Evolutionary conservation across 2,888 invertebrate genomes (phyloP).

Genomic region (Stenotaenia linearis): DNA sequence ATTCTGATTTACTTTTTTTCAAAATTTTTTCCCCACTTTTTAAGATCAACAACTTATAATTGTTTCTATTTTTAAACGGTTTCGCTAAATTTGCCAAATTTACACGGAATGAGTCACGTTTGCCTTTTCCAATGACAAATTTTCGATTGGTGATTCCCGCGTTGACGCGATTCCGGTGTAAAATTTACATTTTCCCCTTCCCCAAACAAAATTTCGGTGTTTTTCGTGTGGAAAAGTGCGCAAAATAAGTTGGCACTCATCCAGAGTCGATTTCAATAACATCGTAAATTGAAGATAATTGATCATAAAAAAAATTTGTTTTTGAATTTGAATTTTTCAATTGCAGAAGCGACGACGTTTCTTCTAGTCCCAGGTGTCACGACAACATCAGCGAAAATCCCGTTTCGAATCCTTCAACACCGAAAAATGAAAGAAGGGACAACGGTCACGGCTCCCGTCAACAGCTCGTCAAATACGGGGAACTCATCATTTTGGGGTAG

Average conservation of each 20-base stretch:
- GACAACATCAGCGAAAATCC: background rate
- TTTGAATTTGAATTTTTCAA: background rate
- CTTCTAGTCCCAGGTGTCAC: background rate
- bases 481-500: slow-evolving; percentile 89
- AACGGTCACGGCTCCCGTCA: slow-evolving; percentile 24
- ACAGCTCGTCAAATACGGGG: slow-evolving; percentile 70
- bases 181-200: too few relatives aligned
- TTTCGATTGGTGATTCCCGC: background rate
- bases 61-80: too few relatives aligned
- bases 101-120: too few relatives aligned
- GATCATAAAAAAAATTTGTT: too few relatives aligned
- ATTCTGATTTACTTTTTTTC: background rate
- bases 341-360: slow-evolving; percentile 29
- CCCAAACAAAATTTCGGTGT: too few relatives aligned
- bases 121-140: background rate
- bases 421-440: slow-evolving; percentile 29
- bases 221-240: too few relatives aligned
- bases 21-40: background rate
- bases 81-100: too few relatives aligned
- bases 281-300: too few relatives aligned
- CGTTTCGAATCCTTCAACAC: slow-evolving; percentile 29
- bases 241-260: background rate
- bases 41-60: too few relatives aligned
- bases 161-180: background rate
- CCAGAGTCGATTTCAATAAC: too few relatives aligned